These are phyloP conservation scores for Volucella bombylans DNA, from an alignment of 2,888 invertebrate genomes.

Conservation along the genomic window DNA sequence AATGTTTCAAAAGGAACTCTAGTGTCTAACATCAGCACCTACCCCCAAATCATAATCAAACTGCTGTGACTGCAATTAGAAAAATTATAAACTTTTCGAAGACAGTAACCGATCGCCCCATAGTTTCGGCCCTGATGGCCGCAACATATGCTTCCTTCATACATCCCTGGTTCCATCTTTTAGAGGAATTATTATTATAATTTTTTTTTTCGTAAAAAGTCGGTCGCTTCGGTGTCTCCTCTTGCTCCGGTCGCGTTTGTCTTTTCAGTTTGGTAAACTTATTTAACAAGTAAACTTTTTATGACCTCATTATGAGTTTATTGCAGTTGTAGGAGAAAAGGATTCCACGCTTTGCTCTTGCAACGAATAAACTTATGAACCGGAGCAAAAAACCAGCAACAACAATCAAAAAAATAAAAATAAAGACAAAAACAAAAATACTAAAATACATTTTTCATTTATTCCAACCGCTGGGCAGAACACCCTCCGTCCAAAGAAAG, in stretches of 20 bases:
- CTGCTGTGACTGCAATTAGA: too few relatives aligned
- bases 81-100: too few relatives aligned
- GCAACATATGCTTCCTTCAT: too few relatives aligned
- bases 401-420: background rate
- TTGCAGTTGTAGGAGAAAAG: constrained; percentile 60
- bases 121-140: too few relatives aligned
- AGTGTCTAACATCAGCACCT: too few relatives aligned
- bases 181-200: too few relatives aligned
- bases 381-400: constrained; percentile 11
- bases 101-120: too few relatives aligned
- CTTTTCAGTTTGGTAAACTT: constrained; percentile 41
- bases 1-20: too few relatives aligned
- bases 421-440: background rate
- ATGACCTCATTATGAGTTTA: constrained; percentile 72
- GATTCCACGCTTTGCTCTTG: constrained; percentile 39
- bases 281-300: constrained; percentile 67
- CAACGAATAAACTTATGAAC: constrained; percentile 29
- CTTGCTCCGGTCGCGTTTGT: constrained; percentile 1
- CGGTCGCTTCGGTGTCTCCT: background rate
- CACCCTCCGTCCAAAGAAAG: constrained; percentile 24
- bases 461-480: constrained; percentile 4
- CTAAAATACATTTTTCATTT: constrained; percentile 39
- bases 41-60: too few relatives aligned
- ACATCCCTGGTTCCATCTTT: too few relatives aligned
- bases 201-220: background rate